Evolutionary conservation across 1,140 invertebrate species (phyloP).

Genomic region (Lordiphosa clarofinis): DNA sequence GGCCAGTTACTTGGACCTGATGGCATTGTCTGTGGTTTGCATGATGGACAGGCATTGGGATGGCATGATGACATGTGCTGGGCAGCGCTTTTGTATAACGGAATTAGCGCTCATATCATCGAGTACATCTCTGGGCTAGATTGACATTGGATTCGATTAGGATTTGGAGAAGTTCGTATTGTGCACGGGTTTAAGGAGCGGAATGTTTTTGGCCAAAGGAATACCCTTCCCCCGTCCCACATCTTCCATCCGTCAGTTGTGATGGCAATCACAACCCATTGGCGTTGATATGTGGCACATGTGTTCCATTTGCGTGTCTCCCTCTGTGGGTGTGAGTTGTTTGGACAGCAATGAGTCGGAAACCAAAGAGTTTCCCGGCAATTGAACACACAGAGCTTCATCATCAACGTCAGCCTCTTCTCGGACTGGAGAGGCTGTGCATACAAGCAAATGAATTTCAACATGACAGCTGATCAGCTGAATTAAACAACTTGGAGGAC

Average conservation of each 20-base stretch:
- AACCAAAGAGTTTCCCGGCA: slow-evolving; percentile 56
- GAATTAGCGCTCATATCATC: slow-evolving; percentile 31
- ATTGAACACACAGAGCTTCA: slow-evolving; percentile 47
- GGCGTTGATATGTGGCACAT: slow-evolving; percentile 31
- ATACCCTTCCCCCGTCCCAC: too few relatives aligned
- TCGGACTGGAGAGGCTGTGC: slow-evolving; percentile 11
- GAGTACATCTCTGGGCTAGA: slow-evolving; percentile 22
- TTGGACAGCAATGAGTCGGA: slow-evolving; percentile 54
- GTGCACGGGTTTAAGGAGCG: background rate
- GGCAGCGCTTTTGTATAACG: slow-evolving; percentile 44
- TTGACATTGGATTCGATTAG: slow-evolving; percentile 14
- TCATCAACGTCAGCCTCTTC: slow-evolving; percentile 16
- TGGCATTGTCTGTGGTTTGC: too few relatives aligned
- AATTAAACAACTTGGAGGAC: slow-evolving; percentile 47
- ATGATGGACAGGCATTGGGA: slow-evolving; percentile 26
- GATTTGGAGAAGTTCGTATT: background rate
- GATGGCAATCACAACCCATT: slow-evolving; percentile 41
- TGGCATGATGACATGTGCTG: slow-evolving; percentile 5
- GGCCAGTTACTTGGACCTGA: too few relatives aligned
- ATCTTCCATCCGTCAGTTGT: slow-evolving; percentile 14
- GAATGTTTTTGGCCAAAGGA: background rate
- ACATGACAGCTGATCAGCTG: slow-evolving; percentile 49
- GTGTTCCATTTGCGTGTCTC: background rate
- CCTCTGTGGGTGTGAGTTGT: slow-evolving; percentile 7
- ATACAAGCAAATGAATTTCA: slow-evolving; percentile 38